Percentiles rank a stretch among this genome's conserved stretches.
Conservation (phyloP, 1,140 invertebrate species). For the Drosophila sp. region DNA sequence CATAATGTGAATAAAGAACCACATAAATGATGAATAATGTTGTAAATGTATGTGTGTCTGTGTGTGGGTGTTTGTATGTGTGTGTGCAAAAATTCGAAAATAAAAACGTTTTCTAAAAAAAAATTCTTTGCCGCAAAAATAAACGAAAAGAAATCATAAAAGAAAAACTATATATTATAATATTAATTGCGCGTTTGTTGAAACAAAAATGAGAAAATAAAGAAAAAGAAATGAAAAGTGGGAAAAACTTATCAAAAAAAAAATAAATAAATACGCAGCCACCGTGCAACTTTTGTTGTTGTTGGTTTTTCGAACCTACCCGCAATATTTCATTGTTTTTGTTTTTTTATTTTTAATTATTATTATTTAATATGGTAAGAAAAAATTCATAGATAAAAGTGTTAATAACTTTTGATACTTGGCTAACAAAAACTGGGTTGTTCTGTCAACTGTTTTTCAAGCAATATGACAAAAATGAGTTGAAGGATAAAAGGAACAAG, state of each 20-base stretch:
- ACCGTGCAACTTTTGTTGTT: slow-evolving; percentile 77
- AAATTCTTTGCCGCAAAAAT: slow-evolving; percentile 41
- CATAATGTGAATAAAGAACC: slow-evolving; percentile 47
- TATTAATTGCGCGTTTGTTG: slow-evolving; percentile 42
- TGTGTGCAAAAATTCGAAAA: slow-evolving; percentile 70
- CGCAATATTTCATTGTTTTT: slow-evolving; percentile 44
- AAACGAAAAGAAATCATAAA: slow-evolving; percentile 27
- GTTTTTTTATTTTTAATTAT: slow-evolving; percentile 20
- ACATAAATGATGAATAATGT: slow-evolving; percentile 22
- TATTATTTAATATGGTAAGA: slow-evolving; percentile 11
- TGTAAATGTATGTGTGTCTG: slow-evolving; percentile 36
- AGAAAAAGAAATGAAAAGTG: slow-evolving; percentile 37
- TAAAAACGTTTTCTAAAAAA: slow-evolving; percentile 69
- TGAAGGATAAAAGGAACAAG: slow-evolving; percentile 3
- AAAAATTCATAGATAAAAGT: slow-evolving; percentile 45
- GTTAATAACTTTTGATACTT: slow-evolving; percentile 68
- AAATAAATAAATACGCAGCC: slow-evolving; percentile 69
- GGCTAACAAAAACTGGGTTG: slow-evolving; percentile 58
- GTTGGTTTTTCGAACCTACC: slow-evolving; percentile 56
- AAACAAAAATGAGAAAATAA: slow-evolving; percentile 27
- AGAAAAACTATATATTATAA: slow-evolving; percentile 39
- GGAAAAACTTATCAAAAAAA: slow-evolving; percentile 27
- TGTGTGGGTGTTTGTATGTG: slow-evolving; percentile 26
- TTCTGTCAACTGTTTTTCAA: slow-evolving; percentile 75
- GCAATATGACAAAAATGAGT: slow-evolving; percentile 47